phyloP scores from a whole-genome alignment of 2,113 vertebrate species.

The Hymenochirus boettgeri region DNA sequence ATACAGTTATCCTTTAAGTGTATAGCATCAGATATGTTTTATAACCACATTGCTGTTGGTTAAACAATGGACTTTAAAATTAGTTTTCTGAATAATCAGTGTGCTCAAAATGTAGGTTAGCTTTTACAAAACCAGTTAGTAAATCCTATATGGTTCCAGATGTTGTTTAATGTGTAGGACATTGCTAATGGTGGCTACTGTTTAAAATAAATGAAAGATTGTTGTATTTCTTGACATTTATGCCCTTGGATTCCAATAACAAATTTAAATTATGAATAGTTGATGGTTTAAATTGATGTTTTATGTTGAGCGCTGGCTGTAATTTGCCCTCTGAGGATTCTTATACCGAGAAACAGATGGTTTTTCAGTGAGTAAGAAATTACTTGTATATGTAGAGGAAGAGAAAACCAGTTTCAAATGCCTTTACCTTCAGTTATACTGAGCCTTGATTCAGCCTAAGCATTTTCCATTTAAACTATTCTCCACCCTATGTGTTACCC shows the following conservation, averaged over 20 bases:
- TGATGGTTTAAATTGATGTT: slow-evolving; percentile 90
- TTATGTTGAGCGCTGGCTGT: slow-evolving; percentile 84
- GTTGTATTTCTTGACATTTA: slow-evolving; percentile 79
- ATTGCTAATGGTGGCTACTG: slow-evolving; percentile 66
- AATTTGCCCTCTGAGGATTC: slow-evolving; percentile 86
- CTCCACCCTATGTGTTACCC: too few species aligned
- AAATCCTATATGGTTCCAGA: slow-evolving; percentile 76
- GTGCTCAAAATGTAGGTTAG: slow-evolving; percentile 56
- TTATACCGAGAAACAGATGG: slow-evolving; percentile 84
- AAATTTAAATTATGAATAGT: slow-evolving; percentile 88
- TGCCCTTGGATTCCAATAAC: slow-evolving; percentile 83
- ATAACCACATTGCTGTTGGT: too few species aligned
- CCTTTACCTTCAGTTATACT: slow-evolving; percentile 64
- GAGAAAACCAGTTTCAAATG: slow-evolving; percentile 59
- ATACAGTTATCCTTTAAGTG: too few species aligned
- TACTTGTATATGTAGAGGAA: slow-evolving; percentile 61
- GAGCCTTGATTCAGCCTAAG: slow-evolving; percentile 29
- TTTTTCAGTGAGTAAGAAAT: slow-evolving; percentile 85
- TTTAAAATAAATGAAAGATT: slow-evolving; percentile 80
- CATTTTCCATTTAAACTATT: slow-evolving; percentile 15
- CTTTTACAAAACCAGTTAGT: slow-evolving; percentile 71
- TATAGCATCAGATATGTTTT: too few species aligned
- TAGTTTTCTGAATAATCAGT: background rate
- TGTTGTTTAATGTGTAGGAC: slow-evolving; percentile 75
- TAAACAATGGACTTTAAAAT: background rate